phyloP scores from a whole-genome alignment of 2,797 vertebrate genomes.

The Coluber constrictor region DNA sequence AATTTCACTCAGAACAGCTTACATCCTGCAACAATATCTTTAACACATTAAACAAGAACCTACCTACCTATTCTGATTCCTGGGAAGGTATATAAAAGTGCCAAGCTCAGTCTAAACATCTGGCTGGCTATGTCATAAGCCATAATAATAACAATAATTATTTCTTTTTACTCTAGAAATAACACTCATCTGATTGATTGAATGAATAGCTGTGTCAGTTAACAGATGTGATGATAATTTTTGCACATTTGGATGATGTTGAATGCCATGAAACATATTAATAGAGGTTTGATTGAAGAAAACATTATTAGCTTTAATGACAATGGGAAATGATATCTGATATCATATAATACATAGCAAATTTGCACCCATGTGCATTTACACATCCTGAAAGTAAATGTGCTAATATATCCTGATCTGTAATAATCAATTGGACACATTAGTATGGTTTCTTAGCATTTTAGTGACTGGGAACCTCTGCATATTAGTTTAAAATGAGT shows the following conservation, averaged over 20 bases:
- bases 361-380: conserved; percentile 43
- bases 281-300: conserved; percentile 29
- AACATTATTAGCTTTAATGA: conserved; percentile 63
- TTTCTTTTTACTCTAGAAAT: neutral
- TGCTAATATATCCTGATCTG: conserved; percentile 60
- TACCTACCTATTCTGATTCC: neutral
- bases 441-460: conserved; percentile 55
- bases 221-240: conserved; percentile 24
- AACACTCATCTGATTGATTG: neutral
- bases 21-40: neutral
- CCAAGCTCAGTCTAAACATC: neutral
- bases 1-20: neutral
- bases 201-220: neutral
- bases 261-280: neutral
- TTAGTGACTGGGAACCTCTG: conserved; percentile 61
- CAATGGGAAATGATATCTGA: conserved; percentile 58
- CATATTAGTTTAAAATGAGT: conserved; percentile 70
- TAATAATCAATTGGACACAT: conserved; percentile 64
- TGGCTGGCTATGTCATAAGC: neutral
- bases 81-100: neutral
- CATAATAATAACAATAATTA: neutral
- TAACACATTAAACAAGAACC: neutral
- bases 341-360: conserved; percentile 51
- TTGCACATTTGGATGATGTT: neutral
- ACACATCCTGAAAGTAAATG: conserved; percentile 26